Evolutionary conservation across 2,113 vertebrate genomes (phyloP).

Genomic region (Hiodon alosoides): DNA sequence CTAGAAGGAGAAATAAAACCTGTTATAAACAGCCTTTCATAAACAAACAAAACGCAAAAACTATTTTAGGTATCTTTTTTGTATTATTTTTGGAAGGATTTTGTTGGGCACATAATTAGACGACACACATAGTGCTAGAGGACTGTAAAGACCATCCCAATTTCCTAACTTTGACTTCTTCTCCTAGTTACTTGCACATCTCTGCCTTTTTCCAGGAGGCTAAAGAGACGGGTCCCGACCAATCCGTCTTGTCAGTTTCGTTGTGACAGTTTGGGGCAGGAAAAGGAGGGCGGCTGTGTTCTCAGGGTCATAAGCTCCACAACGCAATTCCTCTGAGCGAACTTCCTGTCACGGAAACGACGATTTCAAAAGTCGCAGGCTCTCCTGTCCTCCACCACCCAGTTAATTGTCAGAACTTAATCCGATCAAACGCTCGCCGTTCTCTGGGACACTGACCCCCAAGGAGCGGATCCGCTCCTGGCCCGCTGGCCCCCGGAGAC

Average conservation of each 20-base stretch:
- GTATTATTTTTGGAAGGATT: not conserved
- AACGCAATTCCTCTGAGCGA: not conserved
- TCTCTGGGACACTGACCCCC: constrained; percentile 30
- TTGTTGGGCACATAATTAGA: not conserved
- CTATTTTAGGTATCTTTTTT: not conserved
- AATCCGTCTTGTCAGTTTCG: not conserved
- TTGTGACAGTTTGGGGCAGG: not conserved
- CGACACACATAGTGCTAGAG: not conserved
- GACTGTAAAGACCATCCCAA: not conserved
- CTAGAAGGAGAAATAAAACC: too few relatives aligned
- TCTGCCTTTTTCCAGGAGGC: not conserved
- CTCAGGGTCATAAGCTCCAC: too few relatives aligned
- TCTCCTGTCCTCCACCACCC: constrained; percentile 12
- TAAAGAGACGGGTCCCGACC: not conserved
- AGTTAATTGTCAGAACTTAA: constrained; percentile 32
- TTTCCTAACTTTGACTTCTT: constrained; percentile 1
- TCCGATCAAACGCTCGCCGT: constrained; percentile 18
- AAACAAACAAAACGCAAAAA: not conserved
- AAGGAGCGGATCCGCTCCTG: constrained; percentile 18
- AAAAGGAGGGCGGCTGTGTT: not conserved
- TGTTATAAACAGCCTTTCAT: not conserved
- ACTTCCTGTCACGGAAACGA: constrained; percentile 20
- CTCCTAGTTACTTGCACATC: not conserved
- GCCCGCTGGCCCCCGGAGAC: too few relatives aligned
- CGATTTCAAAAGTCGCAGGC: constrained; percentile 24